Percentiles rank a stretch among this genome's conserved stretches.
These are phyloP conservation scores for Anabacerthia variegaticeps DNA, from an alignment of 2,797 vertebrate species.

Conservation along the genomic window DNA sequence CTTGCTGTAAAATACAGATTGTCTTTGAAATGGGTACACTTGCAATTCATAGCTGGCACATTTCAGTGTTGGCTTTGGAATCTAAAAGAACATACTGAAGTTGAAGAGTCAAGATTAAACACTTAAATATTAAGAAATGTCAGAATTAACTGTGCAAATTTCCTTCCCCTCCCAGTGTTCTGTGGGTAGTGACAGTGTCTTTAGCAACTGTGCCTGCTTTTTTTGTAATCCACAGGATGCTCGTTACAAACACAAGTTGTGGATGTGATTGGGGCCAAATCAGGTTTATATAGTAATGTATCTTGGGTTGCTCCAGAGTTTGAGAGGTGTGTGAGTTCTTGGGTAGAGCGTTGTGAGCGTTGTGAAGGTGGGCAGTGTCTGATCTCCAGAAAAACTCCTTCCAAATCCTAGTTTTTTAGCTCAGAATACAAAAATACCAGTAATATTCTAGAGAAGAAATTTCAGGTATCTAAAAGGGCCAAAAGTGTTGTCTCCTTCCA, in stretches of 20 bases:
- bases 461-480: not conserved
- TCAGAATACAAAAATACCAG: not conserved
- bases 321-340: not conserved
- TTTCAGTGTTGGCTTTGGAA: not conserved
- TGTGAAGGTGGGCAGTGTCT: not conserved
- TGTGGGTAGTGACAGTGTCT: not conserved
- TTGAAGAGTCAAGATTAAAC: not conserved
- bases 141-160: not conserved
- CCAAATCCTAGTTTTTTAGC: not conserved
- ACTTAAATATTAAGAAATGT: not conserved
- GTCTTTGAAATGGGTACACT: not conserved
- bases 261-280: not conserved
- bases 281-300: not conserved
- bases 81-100: not conserved
- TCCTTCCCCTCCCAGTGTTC: not conserved
- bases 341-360: not conserved
- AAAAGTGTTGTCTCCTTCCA: fast-evolving
- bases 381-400: not conserved
- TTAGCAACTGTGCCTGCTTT: not conserved
- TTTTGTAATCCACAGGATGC: not conserved
- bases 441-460: not conserved
- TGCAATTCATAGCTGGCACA: not conserved
- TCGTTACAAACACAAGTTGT: not conserved
- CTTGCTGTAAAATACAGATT: not conserved
- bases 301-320: not conserved